Conservation (phyloP, 2,888 invertebrate species). For the Sthenelais limicola region DNA sequence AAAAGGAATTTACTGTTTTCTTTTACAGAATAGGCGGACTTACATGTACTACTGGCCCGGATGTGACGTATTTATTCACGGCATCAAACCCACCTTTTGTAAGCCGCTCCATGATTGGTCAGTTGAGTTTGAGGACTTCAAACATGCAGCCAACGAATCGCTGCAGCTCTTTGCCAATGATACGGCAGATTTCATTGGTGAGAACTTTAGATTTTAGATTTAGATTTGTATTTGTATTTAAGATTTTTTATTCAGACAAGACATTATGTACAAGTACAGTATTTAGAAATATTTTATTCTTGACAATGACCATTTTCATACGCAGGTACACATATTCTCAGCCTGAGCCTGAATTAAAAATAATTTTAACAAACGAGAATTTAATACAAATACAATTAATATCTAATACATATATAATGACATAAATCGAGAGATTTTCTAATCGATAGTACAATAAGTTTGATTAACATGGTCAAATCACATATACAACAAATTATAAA, state of each 20-base stretch:
- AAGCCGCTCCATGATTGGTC: constrained; percentile 45
- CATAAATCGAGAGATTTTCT: too few species aligned
- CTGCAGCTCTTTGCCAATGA: constrained; percentile 27
- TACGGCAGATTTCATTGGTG: constrained; percentile 41
- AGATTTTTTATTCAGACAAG: too few species aligned
- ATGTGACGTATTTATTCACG: constrained; percentile 48
- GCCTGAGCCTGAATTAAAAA: not conserved
- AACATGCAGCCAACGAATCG: constrained; percentile 6
- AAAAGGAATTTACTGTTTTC: too few species aligned
- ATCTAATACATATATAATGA: too few species aligned
- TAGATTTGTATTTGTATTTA: too few species aligned
- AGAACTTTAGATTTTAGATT: not conserved
- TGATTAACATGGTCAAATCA: too few species aligned
- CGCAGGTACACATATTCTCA: not conserved
- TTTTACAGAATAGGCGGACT: constrained; percentile 6
- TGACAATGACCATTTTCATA: too few species aligned
- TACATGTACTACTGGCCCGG: constrained; percentile 50
- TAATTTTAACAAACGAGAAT: not conserved
- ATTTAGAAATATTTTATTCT: too few species aligned
- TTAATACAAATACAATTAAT: not conserved
- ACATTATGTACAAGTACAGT: too few species aligned
- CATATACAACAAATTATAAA: too few species aligned
- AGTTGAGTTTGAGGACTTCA: not conserved
- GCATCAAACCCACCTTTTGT: constrained; percentile 50
- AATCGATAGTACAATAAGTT: too few species aligned